A percentile compares a stretch with the other conserved stretches of the same genome.
These are phyloP conservation scores for Noctua janthe DNA, from an alignment of 2,888 invertebrate genomes.

Conservation along the genomic window DNA sequence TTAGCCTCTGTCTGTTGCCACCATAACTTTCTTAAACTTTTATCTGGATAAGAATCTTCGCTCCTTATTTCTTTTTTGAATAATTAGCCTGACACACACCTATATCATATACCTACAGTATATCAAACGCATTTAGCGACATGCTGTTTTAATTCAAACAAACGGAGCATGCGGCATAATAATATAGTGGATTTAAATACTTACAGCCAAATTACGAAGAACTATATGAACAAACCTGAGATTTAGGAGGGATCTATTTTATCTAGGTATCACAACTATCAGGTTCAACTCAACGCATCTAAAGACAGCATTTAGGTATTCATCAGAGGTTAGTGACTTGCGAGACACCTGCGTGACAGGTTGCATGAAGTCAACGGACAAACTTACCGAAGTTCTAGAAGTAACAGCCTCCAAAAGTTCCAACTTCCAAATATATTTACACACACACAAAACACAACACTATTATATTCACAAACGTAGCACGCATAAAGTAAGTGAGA, in stretches of 20 bases:
- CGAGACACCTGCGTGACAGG: slow-evolving; percentile 89
- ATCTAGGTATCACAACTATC: not conserved
- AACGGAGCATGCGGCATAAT: too few relatives aligned
- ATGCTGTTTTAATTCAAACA: not conserved
- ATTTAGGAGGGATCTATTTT: not conserved
- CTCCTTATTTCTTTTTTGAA: not conserved
- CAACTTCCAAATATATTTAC: slow-evolving; percentile 68
- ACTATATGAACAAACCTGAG: not conserved
- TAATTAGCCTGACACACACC: not conserved
- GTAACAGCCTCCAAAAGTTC: slow-evolving; percentile 66
- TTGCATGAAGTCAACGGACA: slow-evolving; percentile 82
- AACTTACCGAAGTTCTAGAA: slow-evolving; percentile 80
- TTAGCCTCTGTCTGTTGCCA: not conserved
- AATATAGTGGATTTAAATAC: not conserved
- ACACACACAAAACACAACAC: slow-evolving; percentile 76
- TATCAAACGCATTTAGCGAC: not conserved
- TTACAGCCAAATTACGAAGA: not conserved
- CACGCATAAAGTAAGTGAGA: slow-evolving; percentile 77
- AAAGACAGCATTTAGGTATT: slow-evolving; percentile 71
- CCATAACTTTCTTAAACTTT: not conserved
- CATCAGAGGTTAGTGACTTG: slow-evolving; percentile 86
- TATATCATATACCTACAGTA: too few relatives aligned
- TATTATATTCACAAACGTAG: slow-evolving; percentile 73
- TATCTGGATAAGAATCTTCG: not conserved
- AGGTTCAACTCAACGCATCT: slow-evolving; percentile 48